Conservation (phyloP, 2,113 vertebrate genomes). For the Saguinus midas region DNA sequence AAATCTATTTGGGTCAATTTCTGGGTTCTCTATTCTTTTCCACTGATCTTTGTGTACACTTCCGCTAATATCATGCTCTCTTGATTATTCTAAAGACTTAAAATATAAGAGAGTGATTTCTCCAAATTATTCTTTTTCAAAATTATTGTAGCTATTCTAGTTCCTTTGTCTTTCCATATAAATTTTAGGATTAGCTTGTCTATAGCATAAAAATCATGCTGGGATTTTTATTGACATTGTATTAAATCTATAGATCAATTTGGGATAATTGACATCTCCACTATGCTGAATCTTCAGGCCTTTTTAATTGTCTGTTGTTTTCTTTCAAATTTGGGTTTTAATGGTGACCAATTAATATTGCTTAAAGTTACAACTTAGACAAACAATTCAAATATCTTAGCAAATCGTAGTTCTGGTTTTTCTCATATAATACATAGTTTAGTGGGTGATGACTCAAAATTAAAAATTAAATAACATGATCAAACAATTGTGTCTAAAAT, state of each 20-base stretch:
- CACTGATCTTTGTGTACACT: background rate
- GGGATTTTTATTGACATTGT: background rate
- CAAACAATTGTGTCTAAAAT: background rate
- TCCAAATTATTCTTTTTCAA: background rate
- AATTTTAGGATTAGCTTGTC: background rate
- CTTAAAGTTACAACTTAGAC: conserved; percentile 7
- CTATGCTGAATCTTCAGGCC: background rate
- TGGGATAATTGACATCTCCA: background rate
- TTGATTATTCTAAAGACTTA: background rate
- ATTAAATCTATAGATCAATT: background rate
- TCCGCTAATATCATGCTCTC: background rate
- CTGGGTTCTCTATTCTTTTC: background rate
- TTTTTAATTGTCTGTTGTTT: background rate
- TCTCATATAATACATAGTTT: background rate
- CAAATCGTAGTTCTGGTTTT: background rate
- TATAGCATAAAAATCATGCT: background rate
- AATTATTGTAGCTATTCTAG: background rate
- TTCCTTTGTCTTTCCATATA: background rate
- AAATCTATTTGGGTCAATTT: background rate
- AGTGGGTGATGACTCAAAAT: background rate
- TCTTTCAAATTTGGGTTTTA: conserved; percentile 4
- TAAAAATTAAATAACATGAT: background rate
- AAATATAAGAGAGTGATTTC: background rate
- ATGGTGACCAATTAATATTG: conserved; percentile 16
- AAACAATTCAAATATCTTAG: background rate